Base-by-base conservation (phyloP, 1,140 invertebrate genomes). In the Aphelinus certus region DNA sequence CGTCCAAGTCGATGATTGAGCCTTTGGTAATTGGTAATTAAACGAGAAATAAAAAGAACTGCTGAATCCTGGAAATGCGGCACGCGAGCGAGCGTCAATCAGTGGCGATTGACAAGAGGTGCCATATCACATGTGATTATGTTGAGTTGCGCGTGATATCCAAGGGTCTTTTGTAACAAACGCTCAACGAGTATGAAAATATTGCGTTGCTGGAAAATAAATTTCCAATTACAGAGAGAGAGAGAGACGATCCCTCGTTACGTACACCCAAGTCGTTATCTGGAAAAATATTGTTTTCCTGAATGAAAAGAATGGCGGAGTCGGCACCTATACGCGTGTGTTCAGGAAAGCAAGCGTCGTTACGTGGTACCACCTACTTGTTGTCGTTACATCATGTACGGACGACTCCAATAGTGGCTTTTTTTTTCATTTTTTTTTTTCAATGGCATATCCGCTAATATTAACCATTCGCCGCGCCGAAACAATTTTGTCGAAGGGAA, bases 261-360 rank as follows among this genome's bases (percentile, higher is more conserved):
- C 60, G 65, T 69, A 61, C 3, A 58, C 58, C 56, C 64, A 68
- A 56, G 57, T 69, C 58, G 58, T 69, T 75, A 75, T 75, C 60
- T 68, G 65, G 66, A 68, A 75, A 74, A 68, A 62, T 64, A 75
- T 69, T 69, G 72, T 74, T 75, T 75, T 75, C 66, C 73, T 62
- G 58, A 69, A 75, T 63, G n/a, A 57, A 69, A 49, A 57, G 47
- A n/a, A 53, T 3, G 5, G 7, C 1, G 3, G 53, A 49, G 5
- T 57, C n/a, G 56, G 64, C 45, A 48, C 6, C 48, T 26, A 58
- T 58, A 57, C 45, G 57, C 7, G 68, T 55, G 62, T 68, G 47
- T 48, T 7, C 55, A 53, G 26, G 45, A 47, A 55, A n/a, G 7
- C 57, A 10, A n/a, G 26, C 51, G 62, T 3, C 4, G 61, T 71